Evolutionary conservation across 1,140 invertebrate genomes (phyloP).

Genomic region (Cylas formicarius): DNA sequence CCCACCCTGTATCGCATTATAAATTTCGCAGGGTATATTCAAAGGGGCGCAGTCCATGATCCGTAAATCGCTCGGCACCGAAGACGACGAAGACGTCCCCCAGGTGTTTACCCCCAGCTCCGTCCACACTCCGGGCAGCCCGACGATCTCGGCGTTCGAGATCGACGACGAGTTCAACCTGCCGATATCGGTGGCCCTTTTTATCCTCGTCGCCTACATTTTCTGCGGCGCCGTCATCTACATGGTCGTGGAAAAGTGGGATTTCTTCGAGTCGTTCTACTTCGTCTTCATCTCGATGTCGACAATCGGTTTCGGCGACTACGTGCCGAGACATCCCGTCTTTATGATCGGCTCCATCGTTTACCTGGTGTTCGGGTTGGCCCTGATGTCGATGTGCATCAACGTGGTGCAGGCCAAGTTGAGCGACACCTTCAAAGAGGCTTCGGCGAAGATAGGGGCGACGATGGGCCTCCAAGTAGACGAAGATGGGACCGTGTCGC

Average conservation of each 20-base stretch:
- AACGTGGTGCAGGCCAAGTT: slow-evolving; percentile 87
- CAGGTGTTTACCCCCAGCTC: slow-evolving; percentile 19
- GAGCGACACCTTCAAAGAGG: slow-evolving; percentile 76
- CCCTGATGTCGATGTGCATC: slow-evolving; percentile 93
- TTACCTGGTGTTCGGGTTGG: slow-evolving; percentile 88
- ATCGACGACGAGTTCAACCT: slow-evolving; percentile 92
- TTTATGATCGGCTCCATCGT: slow-evolving; percentile 92
- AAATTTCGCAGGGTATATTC: slow-evolving; percentile 60
- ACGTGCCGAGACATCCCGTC: slow-evolving; percentile 78
- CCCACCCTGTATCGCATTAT: too few species aligned
- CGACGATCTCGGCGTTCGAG: slow-evolving; percentile 56
- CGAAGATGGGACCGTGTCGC: too few species aligned
- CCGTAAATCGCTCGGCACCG: slow-evolving; percentile 50
- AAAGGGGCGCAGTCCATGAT: slow-evolving; percentile 72
- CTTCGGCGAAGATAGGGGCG: slow-evolving; percentile 75
- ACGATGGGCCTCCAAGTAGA: slow-evolving; percentile 72
- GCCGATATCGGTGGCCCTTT: slow-evolving; percentile 76
- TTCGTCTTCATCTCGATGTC: slow-evolving; percentile 93
- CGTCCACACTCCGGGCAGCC: slow-evolving; percentile 48
- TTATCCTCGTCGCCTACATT: slow-evolving; percentile 76
- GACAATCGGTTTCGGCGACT: slow-evolving; percentile 87
- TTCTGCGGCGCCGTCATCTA: slow-evolving; percentile 75
- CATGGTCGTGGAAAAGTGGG: slow-evolving; percentile 71
- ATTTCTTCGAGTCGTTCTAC: slow-evolving; percentile 83
- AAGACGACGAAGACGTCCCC: slow-evolving; percentile 30